Evolutionary conservation across 2,888 invertebrate genomes (phyloP), one percentile per base, ranked within the genome.

Genomic region (Taphrorychus bicolor): DNA sequence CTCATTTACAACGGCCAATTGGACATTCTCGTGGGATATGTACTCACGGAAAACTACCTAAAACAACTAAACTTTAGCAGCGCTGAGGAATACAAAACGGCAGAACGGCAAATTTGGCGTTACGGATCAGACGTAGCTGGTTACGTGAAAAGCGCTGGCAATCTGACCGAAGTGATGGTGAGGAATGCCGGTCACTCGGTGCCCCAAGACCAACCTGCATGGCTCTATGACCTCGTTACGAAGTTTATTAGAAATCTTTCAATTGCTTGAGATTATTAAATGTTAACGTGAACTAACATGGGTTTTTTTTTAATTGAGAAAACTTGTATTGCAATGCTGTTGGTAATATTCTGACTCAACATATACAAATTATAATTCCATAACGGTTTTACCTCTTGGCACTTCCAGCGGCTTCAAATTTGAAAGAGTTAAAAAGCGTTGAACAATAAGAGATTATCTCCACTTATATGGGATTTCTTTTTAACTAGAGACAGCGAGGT

Each of bases 1-100:
- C 85, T 95, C 41, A 85, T 95, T 60, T 96, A 95, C 80, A 95
- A 89, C 77, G 96, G 96, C 0, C 95, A 96, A 78, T 79, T 96
- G 70, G 96, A 97, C 79, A 89, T 96, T 11, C 92, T 95, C 70
- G 92, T 94, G 0, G 92, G 93, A 0, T 93, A 93, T 81, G 92
- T 94, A 0, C 77, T 92, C 52, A 95, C 94, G 0, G 86, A 91
- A 21, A 91, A 90, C 76, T 94, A 91, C 79, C 81, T 96, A 18
- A 4, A 40, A 24, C 51, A 60, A 14, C 83, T 94, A 2, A 85
- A 89, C 42, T 94, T 93, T 83, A 84, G 83, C n/a, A 87, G 86
- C 0, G 82, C 88, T 0, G 84, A 84, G 0, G 84, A 86, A 1
- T 94, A 91, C 78, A 87, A 86, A 74, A 82, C 80, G 0, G 89